These are phyloP conservation scores for Euplexia lucipara DNA, from an alignment of 2,888 invertebrate genomes.

Conservation along the genomic window DNA sequence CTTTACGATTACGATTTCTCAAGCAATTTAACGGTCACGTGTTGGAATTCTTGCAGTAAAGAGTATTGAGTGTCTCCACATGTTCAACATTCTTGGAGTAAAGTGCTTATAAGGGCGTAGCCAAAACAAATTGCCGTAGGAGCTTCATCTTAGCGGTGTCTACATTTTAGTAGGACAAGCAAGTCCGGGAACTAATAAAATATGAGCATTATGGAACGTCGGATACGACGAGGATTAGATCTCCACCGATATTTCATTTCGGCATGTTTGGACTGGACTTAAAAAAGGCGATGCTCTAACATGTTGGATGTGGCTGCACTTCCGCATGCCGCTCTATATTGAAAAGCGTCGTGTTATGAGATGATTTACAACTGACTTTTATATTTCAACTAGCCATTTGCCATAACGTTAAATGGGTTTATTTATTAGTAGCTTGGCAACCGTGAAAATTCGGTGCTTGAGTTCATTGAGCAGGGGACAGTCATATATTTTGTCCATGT, in stretches of 20 bases:
- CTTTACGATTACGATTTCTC: constrained; percentile 36
- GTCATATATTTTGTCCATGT: constrained; percentile 29
- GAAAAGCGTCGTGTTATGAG: constrained; percentile 68
- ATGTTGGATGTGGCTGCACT: constrained; percentile 70
- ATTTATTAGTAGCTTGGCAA: constrained; percentile 47
- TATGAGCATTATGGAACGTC: constrained; percentile 76
- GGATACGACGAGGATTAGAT: constrained; percentile 73
- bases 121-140: constrained; percentile 64
- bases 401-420: constrained; percentile 58
- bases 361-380: constrained; percentile 74
- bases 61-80: constrained; percentile 5
- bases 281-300: constrained; percentile 72
- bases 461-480: constrained; percentile 39
- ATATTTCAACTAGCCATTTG: constrained; percentile 66
- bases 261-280: constrained; percentile 75
- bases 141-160: constrained; percentile 49
- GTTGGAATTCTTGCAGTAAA: constrained; percentile 41
- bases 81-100: constrained; percentile 28
- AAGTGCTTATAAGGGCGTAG: constrained; percentile 25
- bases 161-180: constrained; percentile 68
- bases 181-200: constrained; percentile 77
- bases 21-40: constrained; percentile 28
- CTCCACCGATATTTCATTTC: constrained; percentile 80
- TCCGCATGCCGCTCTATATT: constrained; percentile 75
- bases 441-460: constrained; percentile 48